Evolutionary conservation across 1,140 invertebrate species (phyloP), one percentile per base, ranked within the genome.

Genomic region (Trachymyrmex septentrionalis): DNA sequence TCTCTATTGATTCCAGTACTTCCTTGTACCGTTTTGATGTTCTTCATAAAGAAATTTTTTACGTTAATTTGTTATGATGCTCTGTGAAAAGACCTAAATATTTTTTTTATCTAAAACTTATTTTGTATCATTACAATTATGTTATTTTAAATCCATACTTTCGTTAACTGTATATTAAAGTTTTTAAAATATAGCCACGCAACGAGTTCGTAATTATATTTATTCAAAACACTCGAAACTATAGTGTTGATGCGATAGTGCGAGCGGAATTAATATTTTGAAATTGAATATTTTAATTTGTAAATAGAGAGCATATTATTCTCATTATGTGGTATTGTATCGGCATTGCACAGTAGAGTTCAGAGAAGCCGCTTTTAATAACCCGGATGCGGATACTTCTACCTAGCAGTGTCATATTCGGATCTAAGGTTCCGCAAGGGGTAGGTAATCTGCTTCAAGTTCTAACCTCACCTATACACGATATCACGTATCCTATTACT

Each of bases 261-360:
- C 61, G 84, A 77, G 82, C 87, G 93, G 92, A 93, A 91, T 94
- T 44, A 38, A 38, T 38, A 94, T 93, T 94, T 93, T 93, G 93
- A 94, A 94, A 94, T 92, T 72, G 38, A 93, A 94, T 93, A 90
- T 89, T 93, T 93, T 94, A 94, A 94, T 94, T 94, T 91, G 91
- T 94, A 94, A 94, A 94, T 93, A 93, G 90, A 93, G 86, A 69
- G 24, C 38, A 90, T 92, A 94, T 92, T 93, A 92, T 92, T 92
- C 84, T 89, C 85, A 90, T 87, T 88, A 87, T 67, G 72, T 61
- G 12, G 86, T 72, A 92, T 92, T 92, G 86, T 89, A 64, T 72
- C 48, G 77, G 59, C 81, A 53, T 78, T 30, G n/a, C 81, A 67
- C 59, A 55, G 21, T 27, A 66, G 75, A 78, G 90, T 92, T 91